These are phyloP conservation scores for Hemithea aestivaria DNA, from an alignment of 2,888 invertebrate genomes.

Conservation along the genomic window DNA sequence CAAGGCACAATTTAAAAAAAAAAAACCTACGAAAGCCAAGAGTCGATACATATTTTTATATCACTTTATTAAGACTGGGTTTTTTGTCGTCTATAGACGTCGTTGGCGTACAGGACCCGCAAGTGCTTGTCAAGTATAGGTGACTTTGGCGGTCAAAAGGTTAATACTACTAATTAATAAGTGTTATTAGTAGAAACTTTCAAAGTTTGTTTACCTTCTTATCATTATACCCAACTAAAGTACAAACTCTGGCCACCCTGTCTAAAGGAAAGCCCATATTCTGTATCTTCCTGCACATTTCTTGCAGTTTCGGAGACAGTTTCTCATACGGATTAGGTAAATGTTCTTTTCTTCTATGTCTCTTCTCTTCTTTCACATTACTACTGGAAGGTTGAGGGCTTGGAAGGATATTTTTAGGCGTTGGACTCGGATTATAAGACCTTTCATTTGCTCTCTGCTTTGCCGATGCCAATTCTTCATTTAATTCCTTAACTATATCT, in stretches of 20 bases:
- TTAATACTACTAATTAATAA: too few species aligned
- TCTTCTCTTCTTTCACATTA: conserved; percentile 44
- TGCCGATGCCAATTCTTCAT: conserved; percentile 80
- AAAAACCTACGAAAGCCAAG: too few species aligned
- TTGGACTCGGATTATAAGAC: conserved; percentile 75
- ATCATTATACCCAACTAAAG: conserved; percentile 87
- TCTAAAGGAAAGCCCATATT: conserved; percentile 93
- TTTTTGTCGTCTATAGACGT: too few species aligned
- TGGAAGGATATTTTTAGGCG: conserved; percentile 42
- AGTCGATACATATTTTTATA: too few species aligned
- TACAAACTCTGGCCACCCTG: conserved; percentile 89
- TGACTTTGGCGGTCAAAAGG: too few species aligned
- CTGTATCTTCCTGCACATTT: conserved; percentile 85
- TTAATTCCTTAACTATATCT: conserved; percentile 86
- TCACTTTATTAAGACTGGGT: too few species aligned
- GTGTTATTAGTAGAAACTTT: too few species aligned
- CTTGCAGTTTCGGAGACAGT: conserved; percentile 77
- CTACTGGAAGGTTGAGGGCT: conserved; percentile 33
- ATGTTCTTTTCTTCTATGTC: conserved; percentile 50
- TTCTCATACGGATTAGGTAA: conserved; percentile 64
- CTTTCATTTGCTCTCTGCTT: conserved; percentile 71
- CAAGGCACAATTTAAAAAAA: too few species aligned
- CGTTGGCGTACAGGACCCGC: too few species aligned
- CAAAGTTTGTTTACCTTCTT: conserved; percentile 86
- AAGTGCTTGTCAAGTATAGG: too few species aligned